Evolutionary conservation across 2,888 invertebrate species (phyloP).

Genomic region (Drosophila vallismaia): DNA sequence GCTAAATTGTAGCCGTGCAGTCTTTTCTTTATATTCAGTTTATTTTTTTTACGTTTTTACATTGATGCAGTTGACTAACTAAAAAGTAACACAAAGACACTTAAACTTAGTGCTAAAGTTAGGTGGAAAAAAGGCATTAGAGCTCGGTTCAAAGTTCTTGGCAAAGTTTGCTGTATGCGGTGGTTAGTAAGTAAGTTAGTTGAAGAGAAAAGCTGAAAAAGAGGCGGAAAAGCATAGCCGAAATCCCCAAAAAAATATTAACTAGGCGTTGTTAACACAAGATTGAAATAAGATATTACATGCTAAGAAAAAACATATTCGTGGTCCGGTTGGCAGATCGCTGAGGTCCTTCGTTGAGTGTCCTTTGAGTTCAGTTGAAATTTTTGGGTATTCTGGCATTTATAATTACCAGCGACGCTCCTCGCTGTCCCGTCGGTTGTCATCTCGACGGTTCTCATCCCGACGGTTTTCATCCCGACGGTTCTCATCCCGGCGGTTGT

Average conservation of each 20-base stretch:
- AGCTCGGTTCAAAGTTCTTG: conserved; percentile 52
- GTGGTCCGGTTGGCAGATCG: conserved; percentile 46
- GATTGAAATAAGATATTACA: conserved; percentile 19
- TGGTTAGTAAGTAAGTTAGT: conserved; percentile 11
- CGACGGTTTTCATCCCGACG: conserved; percentile 2
- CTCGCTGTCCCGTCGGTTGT: conserved; percentile 50
- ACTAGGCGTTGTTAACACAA: conserved; percentile 54
- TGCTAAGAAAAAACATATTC: conserved; percentile 52
- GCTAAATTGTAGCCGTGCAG: conserved; percentile 2
- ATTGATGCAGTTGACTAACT: conserved; percentile 63
- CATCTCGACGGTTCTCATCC: conserved; percentile 36
- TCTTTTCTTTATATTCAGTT: conserved; percentile 22
- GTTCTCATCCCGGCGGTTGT: conserved; percentile 39
- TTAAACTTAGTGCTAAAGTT: conserved; percentile 60
- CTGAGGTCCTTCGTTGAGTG: conserved; percentile 50
- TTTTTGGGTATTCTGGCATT: conserved; percentile 5
- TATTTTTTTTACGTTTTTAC: conserved; percentile 32
- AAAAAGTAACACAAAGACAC: conserved; percentile 55
- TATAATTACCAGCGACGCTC: conserved; percentile 57
- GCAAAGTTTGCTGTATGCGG: conserved; percentile 39
- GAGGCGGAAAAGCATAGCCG: conserved; percentile 33
- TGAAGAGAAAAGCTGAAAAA: conserved; percentile 12
- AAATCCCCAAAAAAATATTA: conserved; percentile 44
- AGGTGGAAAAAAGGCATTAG: conserved; percentile 38
- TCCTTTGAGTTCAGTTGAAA: conserved; percentile 54